phyloP scores from a whole-genome alignment of 2,113 vertebrate species.

The Astur gentilis region DNA sequence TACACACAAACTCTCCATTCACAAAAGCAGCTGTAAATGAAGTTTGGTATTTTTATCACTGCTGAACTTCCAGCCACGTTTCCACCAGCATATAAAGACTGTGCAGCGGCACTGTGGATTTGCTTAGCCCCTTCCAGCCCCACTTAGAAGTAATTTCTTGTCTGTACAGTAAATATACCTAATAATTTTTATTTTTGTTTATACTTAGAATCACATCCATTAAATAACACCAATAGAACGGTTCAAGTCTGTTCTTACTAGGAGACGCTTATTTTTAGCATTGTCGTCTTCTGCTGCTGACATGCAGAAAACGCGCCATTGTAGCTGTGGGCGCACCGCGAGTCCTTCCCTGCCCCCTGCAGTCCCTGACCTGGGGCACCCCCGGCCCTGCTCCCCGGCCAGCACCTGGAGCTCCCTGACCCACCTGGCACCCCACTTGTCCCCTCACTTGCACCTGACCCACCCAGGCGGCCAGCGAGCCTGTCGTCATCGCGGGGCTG shows the following conservation, averaged over 20 bases:
- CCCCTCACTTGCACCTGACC: background rate
- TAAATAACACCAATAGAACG: constrained; percentile 23
- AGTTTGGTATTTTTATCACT: background rate
- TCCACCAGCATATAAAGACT: background rate
- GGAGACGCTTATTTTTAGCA: background rate
- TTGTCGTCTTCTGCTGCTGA: background rate
- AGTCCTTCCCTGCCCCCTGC: background rate
- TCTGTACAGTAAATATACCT: background rate
- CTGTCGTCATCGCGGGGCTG: background rate
- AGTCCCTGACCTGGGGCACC: background rate
- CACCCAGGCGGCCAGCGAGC: too few species aligned
- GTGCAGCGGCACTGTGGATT: background rate
- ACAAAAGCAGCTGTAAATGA: background rate
- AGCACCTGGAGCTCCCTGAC: background rate
- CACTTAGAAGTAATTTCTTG: constrained; percentile 29
- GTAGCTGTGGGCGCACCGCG: background rate
- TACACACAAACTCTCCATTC: background rate
- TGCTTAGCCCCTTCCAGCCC: background rate
- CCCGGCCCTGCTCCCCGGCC: background rate
- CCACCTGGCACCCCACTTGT: background rate
- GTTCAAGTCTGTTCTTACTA: background rate
- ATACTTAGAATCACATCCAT: background rate
- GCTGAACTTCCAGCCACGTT: background rate
- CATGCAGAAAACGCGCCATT: background rate
- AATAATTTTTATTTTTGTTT: constrained; percentile 47